Evolutionary conservation across 2,888 invertebrate genomes (phyloP), one percentile per base, ranked within the genome.

Genomic region (Brachyptera risi): DNA sequence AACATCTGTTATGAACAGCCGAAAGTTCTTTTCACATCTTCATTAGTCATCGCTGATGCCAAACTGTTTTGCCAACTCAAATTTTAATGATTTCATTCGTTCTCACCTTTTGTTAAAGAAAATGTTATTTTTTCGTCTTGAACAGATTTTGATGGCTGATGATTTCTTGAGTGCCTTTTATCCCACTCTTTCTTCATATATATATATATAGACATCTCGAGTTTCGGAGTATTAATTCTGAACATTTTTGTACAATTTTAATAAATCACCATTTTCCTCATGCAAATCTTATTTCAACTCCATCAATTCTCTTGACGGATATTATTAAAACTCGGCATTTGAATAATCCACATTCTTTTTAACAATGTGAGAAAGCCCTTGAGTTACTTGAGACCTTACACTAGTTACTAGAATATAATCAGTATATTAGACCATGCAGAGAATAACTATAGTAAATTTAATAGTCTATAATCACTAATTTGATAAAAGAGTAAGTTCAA

Each of bases 231-330:
- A 11, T 31, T 11, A 31, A 11, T 5, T 31, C 31, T 31, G 31
- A 31, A 31, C 5, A 31, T 31, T 31, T 31, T 31, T 5, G 31
- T 7, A 31, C 31, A 31, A 40, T 4, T 19, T 21, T 40, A 7
- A 40, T 40, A 40, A 40, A 9, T 40, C 40, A 15, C 40, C 44
- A 44, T 19, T 17, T 44, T n/a, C n/a, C 19, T 44, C 44, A 5
- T 3, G 13, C 35, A 37, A 31, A 35, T 37, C 54, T 31, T 23
- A 54, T 54, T 54, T 17, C 54, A 37, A 35, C 35, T 54, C 54
- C 35, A 54, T 54, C 24, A 54, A 54, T 54, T 54, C 54, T 27
- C 37, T 31, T 54, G 54, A 54, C 35, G 54, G 37, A 54, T 54
- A 54, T 54, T 54, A 54, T 37, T 35, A 54, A 54, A 54, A 13